These are phyloP conservation scores for Lutraria lutraria DNA, from an alignment of 2,888 invertebrate genomes.

Conservation along the genomic window DNA sequence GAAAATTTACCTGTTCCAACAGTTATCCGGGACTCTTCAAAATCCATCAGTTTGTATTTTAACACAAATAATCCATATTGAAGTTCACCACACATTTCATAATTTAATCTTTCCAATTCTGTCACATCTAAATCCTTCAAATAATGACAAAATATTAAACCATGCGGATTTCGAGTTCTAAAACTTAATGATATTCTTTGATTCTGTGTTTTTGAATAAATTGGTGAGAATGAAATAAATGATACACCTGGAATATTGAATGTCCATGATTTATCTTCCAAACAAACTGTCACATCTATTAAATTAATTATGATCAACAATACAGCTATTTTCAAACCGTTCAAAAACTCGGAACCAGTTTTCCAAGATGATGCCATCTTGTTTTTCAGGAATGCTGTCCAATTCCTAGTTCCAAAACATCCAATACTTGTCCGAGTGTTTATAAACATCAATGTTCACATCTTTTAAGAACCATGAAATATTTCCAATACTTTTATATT, in stretches of 20 bases:
- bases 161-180: slow-evolving; percentile 76
- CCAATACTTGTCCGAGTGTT: neutral
- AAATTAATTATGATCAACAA: slow-evolving; percentile 39
- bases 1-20: slow-evolving; percentile 80
- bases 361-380: neutral
- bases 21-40: slow-evolving; percentile 70
- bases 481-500: neutral
- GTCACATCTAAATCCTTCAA: slow-evolving; percentile 67
- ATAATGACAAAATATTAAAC: slow-evolving; percentile 79
- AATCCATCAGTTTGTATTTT: slow-evolving; percentile 73
- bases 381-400: neutral
- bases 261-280: slow-evolving; percentile 70
- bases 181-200: slow-evolving; percentile 75
- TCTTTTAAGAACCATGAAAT: neutral
- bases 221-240: slow-evolving; percentile 74
- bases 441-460: neutral
- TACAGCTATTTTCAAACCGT: slow-evolving; percentile 30
- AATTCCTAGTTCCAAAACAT: neutral
- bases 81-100: slow-evolving; percentile 78
- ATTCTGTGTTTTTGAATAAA: slow-evolving; percentile 70
- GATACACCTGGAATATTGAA: slow-evolving; percentile 75
- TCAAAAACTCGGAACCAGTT: slow-evolving; percentile 38
- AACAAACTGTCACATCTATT: slow-evolving; percentile 20
- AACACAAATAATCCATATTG: slow-evolving; percentile 75
- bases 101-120: slow-evolving; percentile 70